These are phyloP conservation scores for Drosophila setifemur DNA, from an alignment of 1,140 invertebrate genomes.

Conservation along the genomic window DNA sequence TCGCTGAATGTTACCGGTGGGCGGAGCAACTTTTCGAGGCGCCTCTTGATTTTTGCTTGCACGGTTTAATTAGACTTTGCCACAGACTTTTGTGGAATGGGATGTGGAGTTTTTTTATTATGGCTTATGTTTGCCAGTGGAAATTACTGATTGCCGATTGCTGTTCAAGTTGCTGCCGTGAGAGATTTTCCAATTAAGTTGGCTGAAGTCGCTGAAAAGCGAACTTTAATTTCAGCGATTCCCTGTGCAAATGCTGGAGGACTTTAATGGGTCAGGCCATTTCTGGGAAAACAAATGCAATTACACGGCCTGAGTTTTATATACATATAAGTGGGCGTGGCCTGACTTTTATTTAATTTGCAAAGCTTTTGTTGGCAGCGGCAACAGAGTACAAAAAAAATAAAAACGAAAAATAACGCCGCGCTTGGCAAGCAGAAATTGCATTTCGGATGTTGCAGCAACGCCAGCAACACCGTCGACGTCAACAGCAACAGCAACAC, in stretches of 20 bases:
- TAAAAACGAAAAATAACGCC: constrained; percentile 26
- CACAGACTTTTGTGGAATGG: constrained; percentile 41
- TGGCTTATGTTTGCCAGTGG: constrained; percentile 35
- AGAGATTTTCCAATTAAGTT: constrained; percentile 78
- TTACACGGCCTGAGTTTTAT: constrained; percentile 18
- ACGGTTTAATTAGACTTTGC: constrained; percentile 64
- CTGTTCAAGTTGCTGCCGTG: constrained; percentile 33
- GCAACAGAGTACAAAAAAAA: constrained; percentile 42
- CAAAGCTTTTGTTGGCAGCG: constrained; percentile 58
- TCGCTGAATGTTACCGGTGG: constrained; percentile 12
- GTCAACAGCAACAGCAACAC: constrained; percentile 43
- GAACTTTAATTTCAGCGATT: constrained; percentile 17
- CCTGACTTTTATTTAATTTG: constrained; percentile 57
- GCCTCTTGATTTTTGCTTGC: constrained; percentile 50
- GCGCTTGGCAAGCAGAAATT: constrained; percentile 48
- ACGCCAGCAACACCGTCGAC: background rate
- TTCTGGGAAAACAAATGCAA: constrained; percentile 29
- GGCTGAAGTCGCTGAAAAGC: constrained; percentile 19
- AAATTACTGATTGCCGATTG: constrained; percentile 16
- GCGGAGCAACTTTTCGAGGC: constrained; percentile 46
- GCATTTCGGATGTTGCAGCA: constrained; percentile 58
- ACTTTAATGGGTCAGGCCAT: constrained; percentile 46
- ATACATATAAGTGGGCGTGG: constrained; percentile 50
- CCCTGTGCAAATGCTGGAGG: constrained; percentile 14
- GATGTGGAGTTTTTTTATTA: constrained; percentile 39